phyloP scores from a whole-genome alignment of 2,797 vertebrate species.

The Scleropages formosus region DNA sequence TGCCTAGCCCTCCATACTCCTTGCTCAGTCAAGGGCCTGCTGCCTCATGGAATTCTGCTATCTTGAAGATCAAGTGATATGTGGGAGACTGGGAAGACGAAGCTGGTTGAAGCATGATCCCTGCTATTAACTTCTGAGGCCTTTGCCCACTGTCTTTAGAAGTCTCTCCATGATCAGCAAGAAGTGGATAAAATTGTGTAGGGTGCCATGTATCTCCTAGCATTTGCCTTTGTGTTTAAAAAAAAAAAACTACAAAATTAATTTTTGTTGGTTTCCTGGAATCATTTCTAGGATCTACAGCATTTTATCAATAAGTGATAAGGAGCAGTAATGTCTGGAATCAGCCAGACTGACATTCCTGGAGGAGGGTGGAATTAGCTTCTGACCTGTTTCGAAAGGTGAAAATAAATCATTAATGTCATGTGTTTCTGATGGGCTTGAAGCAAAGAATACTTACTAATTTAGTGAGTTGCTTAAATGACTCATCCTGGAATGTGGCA shows the following conservation, averaged over 20 bases:
- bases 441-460: conserved; percentile 30
- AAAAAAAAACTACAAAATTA: too few species aligned
- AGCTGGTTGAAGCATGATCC: conserved; percentile 38
- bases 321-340: conserved; percentile 7
- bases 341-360: not conserved
- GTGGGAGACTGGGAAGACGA: conserved; percentile 59
- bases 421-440: not conserved
- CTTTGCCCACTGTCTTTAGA: not conserved
- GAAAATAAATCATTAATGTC: conserved; percentile 33
- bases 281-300: not conserved
- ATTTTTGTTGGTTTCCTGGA: too few species aligned
- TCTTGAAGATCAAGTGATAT: conserved; percentile 45
- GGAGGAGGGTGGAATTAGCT: not conserved
- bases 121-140: conserved; percentile 35
- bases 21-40: conserved; percentile 39
- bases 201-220: not conserved
- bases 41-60: conserved; percentile 35
- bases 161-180: not conserved
- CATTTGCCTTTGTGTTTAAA: not conserved
- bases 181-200: not conserved
- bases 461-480: conserved; percentile 24
- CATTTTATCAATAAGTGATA: too few species aligned
- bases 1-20: conserved; percentile 47
- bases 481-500: not conserved
- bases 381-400: conserved; percentile 33